Conservation (phyloP, 2,888 invertebrate species). For the Keiferia lycopersicella region DNA sequence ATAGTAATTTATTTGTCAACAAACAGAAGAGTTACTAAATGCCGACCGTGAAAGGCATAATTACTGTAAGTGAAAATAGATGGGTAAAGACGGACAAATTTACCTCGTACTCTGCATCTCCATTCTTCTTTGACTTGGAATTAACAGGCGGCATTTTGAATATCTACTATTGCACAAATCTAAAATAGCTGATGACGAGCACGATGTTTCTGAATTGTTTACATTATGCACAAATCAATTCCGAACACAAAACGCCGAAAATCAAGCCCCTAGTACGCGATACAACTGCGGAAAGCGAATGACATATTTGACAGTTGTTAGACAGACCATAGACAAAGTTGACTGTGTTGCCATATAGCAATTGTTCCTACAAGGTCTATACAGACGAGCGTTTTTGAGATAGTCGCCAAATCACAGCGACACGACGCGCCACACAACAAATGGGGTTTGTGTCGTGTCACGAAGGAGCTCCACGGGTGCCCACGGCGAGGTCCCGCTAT, state of each 20-base stretch:
- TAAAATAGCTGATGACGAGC: slow-evolving; percentile 11
- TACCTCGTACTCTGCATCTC: slow-evolving; percentile 74
- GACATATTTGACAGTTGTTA: slow-evolving; percentile 25
- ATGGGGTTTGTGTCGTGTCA: no score
- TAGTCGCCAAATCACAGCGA: no score
- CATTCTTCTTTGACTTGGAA: slow-evolving; percentile 72
- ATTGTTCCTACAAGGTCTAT: neutral
- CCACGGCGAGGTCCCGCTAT: no score
- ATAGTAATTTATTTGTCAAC: neutral
- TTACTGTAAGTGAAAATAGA: neutral
- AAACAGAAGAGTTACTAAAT: neutral
- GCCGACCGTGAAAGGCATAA: neutral
- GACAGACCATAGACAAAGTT: slow-evolving; percentile 14
- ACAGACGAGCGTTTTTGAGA: slow-evolving; percentile 11
- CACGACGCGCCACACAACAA: no score
- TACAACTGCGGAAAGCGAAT: slow-evolving; percentile 35
- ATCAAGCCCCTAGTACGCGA: slow-evolving; percentile 35
- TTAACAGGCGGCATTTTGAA: slow-evolving; percentile 72
- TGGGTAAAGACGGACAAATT: slow-evolving; percentile 33
- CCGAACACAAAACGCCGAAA: slow-evolving; percentile 51
- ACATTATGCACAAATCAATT: slow-evolving; percentile 49
- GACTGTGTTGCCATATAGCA: neutral
- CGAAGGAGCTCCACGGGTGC: no score
- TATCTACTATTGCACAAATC: neutral
- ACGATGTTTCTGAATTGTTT: slow-evolving; percentile 35